These are phyloP conservation scores for Emys orbicularis DNA, from an alignment of 2,797 vertebrate genomes.

Conservation along the genomic window DNA sequence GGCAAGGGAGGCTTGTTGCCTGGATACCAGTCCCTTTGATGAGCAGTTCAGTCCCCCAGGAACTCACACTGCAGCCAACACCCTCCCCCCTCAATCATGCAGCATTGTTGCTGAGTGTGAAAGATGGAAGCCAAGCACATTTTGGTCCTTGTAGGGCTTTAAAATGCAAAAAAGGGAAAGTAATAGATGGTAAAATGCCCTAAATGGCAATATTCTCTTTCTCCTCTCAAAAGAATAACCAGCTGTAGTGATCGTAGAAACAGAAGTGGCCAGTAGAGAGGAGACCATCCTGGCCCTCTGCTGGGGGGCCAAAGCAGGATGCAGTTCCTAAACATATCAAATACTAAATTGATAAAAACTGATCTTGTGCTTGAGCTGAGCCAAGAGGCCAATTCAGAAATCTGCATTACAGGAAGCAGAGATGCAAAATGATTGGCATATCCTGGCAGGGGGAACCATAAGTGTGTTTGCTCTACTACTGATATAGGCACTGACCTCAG, in stretches of 20 bases:
- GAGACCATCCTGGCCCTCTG: neutral
- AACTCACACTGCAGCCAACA: slow-evolving; percentile 39
- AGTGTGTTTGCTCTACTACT: neutral
- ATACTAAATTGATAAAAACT: neutral
- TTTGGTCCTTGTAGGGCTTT: slow-evolving; percentile 28
- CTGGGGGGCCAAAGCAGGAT: neutral
- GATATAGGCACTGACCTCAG: slow-evolving; percentile 7
- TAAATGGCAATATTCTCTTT: neutral
- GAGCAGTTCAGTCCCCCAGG: slow-evolving; percentile 69
- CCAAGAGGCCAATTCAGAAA: slow-evolving; percentile 30
- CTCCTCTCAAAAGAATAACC: neutral
- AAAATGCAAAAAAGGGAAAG: slow-evolving; percentile 7
- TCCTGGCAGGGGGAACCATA: neutral
- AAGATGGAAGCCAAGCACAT: slow-evolving; percentile 44
- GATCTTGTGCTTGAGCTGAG: neutral
- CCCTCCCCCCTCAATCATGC: slow-evolving; percentile 25
- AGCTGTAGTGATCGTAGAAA: neutral
- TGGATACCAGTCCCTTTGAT: slow-evolving; percentile 84
- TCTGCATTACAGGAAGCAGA: neutral
- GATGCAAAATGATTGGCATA: neutral
- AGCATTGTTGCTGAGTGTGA: slow-evolving; percentile 14
- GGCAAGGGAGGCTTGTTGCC: slow-evolving; percentile 83
- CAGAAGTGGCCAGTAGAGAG: neutral
- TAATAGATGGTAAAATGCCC: neutral
- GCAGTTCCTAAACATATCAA: neutral